Evolutionary conservation across 2,888 invertebrate genomes (phyloP).

Genomic region (Petrolisthes manimaculis): DNA sequence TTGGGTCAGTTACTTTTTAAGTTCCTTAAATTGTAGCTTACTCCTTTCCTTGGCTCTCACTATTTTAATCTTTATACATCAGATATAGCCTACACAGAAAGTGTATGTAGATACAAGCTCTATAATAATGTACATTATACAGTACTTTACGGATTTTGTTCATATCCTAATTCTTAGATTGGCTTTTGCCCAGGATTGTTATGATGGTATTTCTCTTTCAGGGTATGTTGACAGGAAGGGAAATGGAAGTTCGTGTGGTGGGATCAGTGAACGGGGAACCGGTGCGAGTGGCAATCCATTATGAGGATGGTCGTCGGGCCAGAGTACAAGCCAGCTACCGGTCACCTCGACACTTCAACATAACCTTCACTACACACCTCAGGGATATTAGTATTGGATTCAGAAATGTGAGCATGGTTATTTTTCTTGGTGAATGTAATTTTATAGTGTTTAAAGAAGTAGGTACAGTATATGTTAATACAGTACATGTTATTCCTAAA

Average conservation of each 20-base stretch:
- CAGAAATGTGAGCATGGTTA: constrained; percentile 21
- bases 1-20: too few relatives aligned
- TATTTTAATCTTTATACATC: too few relatives aligned
- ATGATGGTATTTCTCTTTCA: background rate
- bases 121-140: background rate
- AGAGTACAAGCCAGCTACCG: constrained; percentile 32
- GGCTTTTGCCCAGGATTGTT: background rate
- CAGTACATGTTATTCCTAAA: background rate
- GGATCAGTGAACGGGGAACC: constrained; percentile 46
- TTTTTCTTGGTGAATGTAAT: background rate
- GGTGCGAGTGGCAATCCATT: constrained; percentile 35
- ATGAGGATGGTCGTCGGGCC: constrained; percentile 40
- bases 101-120: background rate
- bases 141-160: background rate
- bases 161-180: background rate
- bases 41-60: too few relatives aligned
- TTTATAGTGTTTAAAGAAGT: background rate
- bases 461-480: background rate
- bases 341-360: constrained; percentile 23
- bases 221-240: constrained; percentile 55
- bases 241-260: constrained; percentile 32
- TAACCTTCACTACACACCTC: constrained; percentile 35
- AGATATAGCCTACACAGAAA: background rate
- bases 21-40: too few relatives aligned
- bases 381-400: constrained; percentile 39